A percentile compares a stretch with the other conserved stretches of the same genome.
Evolutionary conservation across 2,113 vertebrate genomes (phyloP).

Genomic region (Silurus asotus): DNA sequence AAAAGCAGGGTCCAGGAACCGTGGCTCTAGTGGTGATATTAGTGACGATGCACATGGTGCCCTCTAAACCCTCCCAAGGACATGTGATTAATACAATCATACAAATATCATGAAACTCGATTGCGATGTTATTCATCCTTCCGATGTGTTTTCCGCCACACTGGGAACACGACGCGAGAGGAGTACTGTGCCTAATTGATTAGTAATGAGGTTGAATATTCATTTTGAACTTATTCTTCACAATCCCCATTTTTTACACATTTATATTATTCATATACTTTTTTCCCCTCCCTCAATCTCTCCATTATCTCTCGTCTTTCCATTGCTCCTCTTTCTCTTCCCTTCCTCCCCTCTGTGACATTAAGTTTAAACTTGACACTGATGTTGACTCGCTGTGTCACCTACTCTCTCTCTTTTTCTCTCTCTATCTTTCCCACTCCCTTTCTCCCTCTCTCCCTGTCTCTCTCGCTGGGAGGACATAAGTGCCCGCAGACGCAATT

Average conservation of each 20-base stretch:
- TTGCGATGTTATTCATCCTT: not conserved
- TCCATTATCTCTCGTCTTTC: conserved; percentile 55
- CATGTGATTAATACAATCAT: not conserved
- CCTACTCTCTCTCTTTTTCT: conserved; percentile 54
- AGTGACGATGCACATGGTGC: not conserved
- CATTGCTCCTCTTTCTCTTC: conserved; percentile 63
- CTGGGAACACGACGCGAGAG: not conserved
- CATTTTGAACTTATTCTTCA: conserved; percentile 24
- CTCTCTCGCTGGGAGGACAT: conserved; percentile 72
- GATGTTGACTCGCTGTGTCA: conserved; percentile 80
- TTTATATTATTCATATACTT: conserved; percentile 28
- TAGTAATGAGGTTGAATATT: conserved; percentile 26
- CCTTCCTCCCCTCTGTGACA: conserved; percentile 66
- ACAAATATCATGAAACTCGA: not conserved
- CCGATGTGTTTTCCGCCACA: not conserved
- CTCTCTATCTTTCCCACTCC: conserved; percentile 47
- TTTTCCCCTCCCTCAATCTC: conserved; percentile 61
- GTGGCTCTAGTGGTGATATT: not conserved
- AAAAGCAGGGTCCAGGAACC: not conserved
- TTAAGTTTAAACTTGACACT: conserved; percentile 84
- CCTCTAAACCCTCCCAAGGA: not conserved
- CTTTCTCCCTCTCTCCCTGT: conserved; percentile 42
- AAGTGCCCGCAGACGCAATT: conserved; percentile 76
- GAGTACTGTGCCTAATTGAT: not conserved
- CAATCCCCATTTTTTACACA: conserved; percentile 31